Conservation (phyloP, 2,888 invertebrate genomes). For the Cylloceria caligata region DNA sequence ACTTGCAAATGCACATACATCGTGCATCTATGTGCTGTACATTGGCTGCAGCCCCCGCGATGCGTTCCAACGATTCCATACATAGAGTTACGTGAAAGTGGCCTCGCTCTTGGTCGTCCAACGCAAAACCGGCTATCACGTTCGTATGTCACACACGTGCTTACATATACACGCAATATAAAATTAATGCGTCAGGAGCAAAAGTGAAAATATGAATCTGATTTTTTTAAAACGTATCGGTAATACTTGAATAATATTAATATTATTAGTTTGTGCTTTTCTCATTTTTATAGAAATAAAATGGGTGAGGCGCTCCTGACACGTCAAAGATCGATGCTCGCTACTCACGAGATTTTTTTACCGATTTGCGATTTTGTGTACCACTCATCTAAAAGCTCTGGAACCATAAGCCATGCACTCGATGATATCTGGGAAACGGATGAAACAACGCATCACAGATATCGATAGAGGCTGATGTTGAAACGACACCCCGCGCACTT, state of each 20-base stretch:
- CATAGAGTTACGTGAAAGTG: slow-evolving; percentile 73
- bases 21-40: not conserved
- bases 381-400: too few relatives aligned
- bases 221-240: not conserved
- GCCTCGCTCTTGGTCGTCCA: slow-evolving; percentile 69
- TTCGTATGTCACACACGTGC: slow-evolving; percentile 36
- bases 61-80: slow-evolving; percentile 55
- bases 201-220: slow-evolving; percentile 8
- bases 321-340: too few relatives aligned
- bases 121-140: slow-evolving; percentile 38
- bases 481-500: too few relatives aligned
- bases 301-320: too few relatives aligned
- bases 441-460: too few relatives aligned
- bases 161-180: not conserved
- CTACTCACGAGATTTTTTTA: too few relatives aligned
- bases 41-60: slow-evolving; percentile 52
- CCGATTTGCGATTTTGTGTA: too few relatives aligned
- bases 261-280: too few relatives aligned
- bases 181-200: slow-evolving; percentile 10
- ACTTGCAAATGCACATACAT: not conserved
- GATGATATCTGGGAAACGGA: too few relatives aligned
- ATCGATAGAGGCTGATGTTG: too few relatives aligned
- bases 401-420: too few relatives aligned
- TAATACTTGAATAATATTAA: not conserved
- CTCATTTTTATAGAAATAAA: too few relatives aligned